Percentiles rank a stretch among this genome's conserved stretches.
phyloP scores from a whole-genome alignment of 2,888 invertebrate species.

The Eurytoma adleriae region DNA sequence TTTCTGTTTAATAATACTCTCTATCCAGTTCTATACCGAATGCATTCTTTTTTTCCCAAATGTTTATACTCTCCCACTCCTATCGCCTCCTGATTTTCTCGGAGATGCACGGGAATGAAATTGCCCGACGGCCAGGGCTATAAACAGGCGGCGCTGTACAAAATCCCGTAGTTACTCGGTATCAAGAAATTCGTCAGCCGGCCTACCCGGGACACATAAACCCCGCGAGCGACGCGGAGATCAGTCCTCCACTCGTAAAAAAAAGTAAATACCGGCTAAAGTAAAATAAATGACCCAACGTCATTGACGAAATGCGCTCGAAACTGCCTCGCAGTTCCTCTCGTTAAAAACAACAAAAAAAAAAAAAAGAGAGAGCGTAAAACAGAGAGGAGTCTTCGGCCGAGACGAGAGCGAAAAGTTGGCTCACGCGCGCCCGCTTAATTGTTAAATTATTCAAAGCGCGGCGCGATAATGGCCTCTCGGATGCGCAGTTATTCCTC shows the following conservation, averaged over 20 bases:
- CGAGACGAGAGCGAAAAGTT: conserved; percentile 59
- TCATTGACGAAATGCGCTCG: too few relatives aligned
- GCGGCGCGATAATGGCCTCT: conserved; percentile 63
- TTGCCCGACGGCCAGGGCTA: conserved; percentile 1
- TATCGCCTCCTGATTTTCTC: conserved; percentile 24
- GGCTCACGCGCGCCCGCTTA: conserved; percentile 59
- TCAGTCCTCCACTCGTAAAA: too few relatives aligned
- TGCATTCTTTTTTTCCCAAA: too few relatives aligned
- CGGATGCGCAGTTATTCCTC: conserved; percentile 35
- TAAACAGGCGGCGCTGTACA: background rate
- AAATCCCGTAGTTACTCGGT: conserved; percentile 33
- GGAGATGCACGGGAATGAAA: conserved; percentile 22
- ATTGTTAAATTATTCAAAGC: conserved; percentile 70
- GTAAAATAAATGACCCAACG: too few relatives aligned
- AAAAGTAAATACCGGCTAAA: too few relatives aligned
- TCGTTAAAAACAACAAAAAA: background rate
- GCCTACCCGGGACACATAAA: too few relatives aligned
- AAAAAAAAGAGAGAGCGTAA: too few relatives aligned
- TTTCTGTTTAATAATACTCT: too few relatives aligned
- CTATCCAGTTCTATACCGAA: too few relatives aligned
- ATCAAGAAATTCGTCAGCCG: conserved; percentile 2
- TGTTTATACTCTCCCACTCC: background rate
- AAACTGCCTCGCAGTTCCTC: too few relatives aligned
- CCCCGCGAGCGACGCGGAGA: too few relatives aligned
- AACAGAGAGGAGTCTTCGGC: background rate